A percentile compares a stretch with the other conserved stretches of the same genome.
phyloP scores from a whole-genome alignment of 1,140 invertebrate species.

The Drosophila lini region DNA sequence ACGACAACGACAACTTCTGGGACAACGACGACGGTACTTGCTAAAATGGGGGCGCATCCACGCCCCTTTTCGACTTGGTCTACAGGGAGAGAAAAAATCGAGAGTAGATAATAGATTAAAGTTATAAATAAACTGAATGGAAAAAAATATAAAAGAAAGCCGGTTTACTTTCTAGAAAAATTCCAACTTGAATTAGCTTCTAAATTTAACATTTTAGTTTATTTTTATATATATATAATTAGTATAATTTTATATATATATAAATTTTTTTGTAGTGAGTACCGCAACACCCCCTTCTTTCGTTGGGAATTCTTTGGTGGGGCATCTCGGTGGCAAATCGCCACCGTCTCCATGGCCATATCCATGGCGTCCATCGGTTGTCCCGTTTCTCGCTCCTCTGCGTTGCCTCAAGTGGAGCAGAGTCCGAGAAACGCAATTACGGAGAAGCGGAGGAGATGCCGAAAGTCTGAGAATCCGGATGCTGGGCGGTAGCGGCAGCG shows the following conservation, averaged over 20 bases:
- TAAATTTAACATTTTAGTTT: no score
- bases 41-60: constrained; percentile 62
- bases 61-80: constrained; percentile 7
- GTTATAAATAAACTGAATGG: no score
- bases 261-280: constrained; percentile 14
- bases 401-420: constrained; percentile 50
- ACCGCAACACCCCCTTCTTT: constrained; percentile 43
- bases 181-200: not conserved
- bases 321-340: constrained; percentile 1
- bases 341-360: constrained; percentile 58
- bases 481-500: not conserved
- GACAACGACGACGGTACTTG: constrained; percentile 61
- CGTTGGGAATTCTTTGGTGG: constrained; percentile 41
- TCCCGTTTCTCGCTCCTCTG: constrained; percentile 7
- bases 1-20: constrained; percentile 16
- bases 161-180: not conserved
- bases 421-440: constrained; percentile 5
- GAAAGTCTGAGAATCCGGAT: constrained; percentile 6
- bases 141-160: no score
- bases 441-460: constrained; percentile 1
- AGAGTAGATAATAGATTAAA: not conserved
- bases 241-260: not conserved
- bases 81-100: not conserved
- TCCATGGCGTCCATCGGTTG: constrained; percentile 47
- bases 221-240: no score